A percentile compares a stretch with the other conserved stretches of the same genome.
These are phyloP conservation scores for Sipha maydis DNA, from an alignment of 2,888 invertebrate species.

Conservation along the genomic window DNA sequence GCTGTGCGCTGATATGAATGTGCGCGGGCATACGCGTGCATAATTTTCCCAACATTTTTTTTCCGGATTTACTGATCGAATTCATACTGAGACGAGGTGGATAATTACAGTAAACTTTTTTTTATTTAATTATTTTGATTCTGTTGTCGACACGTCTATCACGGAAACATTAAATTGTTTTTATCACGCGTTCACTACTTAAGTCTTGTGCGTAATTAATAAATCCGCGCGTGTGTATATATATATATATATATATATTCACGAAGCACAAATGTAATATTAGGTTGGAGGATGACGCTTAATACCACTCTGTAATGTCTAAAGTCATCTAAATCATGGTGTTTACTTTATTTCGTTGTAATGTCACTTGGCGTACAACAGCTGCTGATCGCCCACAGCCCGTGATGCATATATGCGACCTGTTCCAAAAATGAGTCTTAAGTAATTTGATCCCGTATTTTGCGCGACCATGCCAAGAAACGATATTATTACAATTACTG, in stretches of 20 bases:
- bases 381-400: conserved; percentile 45
- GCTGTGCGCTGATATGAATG: background rate
- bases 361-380: conserved; percentile 56
- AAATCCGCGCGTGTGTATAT: background rate
- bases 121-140: too few relatives aligned
- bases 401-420: conserved; percentile 39
- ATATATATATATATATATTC: background rate
- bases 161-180: too few relatives aligned
- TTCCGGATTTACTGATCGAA: too few relatives aligned
- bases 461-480: conserved; percentile 47
- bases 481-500: conserved; percentile 55
- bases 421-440: conserved; percentile 58
- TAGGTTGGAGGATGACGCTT: background rate
- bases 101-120: too few relatives aligned
- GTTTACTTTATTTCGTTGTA: conserved; percentile 53
- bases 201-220: too few relatives aligned
- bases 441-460: conserved; percentile 57
- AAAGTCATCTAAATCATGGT: conserved; percentile 13
- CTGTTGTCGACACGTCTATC: too few relatives aligned
- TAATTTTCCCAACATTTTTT: background rate
- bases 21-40: background rate
- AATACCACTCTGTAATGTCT: background rate
- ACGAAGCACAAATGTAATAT: background rate
- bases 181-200: too few relatives aligned
- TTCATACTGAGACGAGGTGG: too few relatives aligned